phyloP scores from a whole-genome alignment of 2,797 vertebrate genomes.

The Emys orbicularis region DNA sequence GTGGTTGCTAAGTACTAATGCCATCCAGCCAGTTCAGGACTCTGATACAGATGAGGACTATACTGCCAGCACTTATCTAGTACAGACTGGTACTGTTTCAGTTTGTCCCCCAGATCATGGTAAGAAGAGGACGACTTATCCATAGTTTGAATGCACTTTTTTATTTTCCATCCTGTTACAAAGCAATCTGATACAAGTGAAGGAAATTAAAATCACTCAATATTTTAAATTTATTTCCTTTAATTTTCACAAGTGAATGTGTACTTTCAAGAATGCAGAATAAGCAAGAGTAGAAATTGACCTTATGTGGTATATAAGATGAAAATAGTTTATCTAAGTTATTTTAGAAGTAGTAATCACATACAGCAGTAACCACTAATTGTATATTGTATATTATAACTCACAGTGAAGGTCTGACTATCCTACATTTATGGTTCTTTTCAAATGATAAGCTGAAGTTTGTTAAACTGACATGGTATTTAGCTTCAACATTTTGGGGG shows the following conservation, averaged over 20 bases:
- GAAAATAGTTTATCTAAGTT: not conserved
- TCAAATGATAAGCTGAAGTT: not conserved
- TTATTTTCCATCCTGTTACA: constrained; percentile 54
- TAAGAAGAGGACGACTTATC: constrained; percentile 76
- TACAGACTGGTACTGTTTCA: constrained; percentile 70
- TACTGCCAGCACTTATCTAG: constrained; percentile 77
- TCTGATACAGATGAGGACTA: constrained; percentile 86
- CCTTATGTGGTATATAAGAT: not conserved
- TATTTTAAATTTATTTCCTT: constrained; percentile 37
- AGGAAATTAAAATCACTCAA: constrained; percentile 19
- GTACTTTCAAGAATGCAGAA: not conserved
- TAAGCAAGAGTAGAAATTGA: constrained; percentile 14
- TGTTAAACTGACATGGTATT: not conserved
- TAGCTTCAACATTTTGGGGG: not conserved
- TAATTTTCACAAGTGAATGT: not conserved
- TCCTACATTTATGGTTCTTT: constrained; percentile 5
- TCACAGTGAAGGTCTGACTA: not conserved
- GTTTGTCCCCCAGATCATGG: constrained; percentile 77
- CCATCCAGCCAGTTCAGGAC: constrained; percentile 84
- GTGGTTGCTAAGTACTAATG: constrained; percentile 87
- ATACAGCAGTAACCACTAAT: constrained; percentile 3
- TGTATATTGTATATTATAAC: not conserved
- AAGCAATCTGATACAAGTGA: constrained; percentile 13
- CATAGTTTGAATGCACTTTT: constrained; percentile 62
- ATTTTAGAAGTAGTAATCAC: not conserved